Conservation (phyloP, 2,888 invertebrate species). For the Conomelus anceps region DNA sequence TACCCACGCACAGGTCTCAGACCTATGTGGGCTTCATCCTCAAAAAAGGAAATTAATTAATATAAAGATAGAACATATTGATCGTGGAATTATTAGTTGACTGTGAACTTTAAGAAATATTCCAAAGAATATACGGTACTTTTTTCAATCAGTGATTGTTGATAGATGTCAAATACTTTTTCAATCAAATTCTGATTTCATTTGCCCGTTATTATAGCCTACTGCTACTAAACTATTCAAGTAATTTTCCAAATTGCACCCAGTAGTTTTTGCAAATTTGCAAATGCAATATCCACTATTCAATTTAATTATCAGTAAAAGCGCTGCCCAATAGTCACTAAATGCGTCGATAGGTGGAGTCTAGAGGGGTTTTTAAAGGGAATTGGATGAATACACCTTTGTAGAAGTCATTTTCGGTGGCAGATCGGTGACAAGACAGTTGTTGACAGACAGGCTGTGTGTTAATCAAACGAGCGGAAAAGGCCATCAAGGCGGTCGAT, state of each 20-base stretch:
- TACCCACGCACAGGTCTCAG: no score
- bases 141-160: no score
- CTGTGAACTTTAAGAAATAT: no score
- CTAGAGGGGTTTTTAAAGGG: no score
- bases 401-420: not conserved
- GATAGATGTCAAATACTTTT: no score
- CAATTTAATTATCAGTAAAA: not conserved
- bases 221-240: not conserved
- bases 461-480: not conserved
- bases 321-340: not conserved
- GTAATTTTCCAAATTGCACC: not conserved
- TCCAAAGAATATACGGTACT: no score
- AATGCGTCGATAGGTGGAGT: not conserved
- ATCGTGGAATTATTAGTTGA: no score
- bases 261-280: not conserved
- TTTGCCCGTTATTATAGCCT: no score
- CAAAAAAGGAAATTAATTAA: no score
- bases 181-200: no score
- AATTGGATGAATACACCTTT: not conserved
- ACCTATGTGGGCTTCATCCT: no score
- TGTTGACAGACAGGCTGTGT: not conserved
- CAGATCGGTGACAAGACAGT: not conserved
- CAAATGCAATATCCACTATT: not conserved
- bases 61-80: no score
- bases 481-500: not conserved